Conservation (phyloP, 2,888 invertebrate genomes). For the Drosophila greeni region DNA sequence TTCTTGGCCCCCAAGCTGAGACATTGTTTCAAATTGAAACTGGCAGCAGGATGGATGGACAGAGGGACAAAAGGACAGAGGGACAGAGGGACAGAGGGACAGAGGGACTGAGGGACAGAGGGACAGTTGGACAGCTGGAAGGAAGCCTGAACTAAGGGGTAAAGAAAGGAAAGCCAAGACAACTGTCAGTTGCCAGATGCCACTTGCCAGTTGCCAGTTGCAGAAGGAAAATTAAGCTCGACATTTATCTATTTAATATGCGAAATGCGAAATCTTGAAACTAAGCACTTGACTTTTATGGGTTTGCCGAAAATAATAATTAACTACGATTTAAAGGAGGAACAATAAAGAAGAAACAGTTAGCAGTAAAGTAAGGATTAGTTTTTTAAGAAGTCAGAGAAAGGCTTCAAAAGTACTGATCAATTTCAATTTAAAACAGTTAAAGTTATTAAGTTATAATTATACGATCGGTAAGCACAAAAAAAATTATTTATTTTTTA, state of each 20-base stretch:
- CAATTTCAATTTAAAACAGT: no score
- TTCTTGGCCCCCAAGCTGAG: conserved; percentile 12
- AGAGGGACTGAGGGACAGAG: no score
- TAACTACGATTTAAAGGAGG: not conserved
- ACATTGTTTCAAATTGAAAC: conserved; percentile 37
- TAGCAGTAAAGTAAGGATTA: no score
- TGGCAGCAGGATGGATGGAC: conserved; percentile 40
- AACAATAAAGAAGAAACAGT: no score
- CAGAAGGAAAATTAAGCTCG: not conserved
- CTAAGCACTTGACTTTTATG: not conserved
- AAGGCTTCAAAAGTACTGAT: no score
- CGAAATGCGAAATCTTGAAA: not conserved
- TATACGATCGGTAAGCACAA: no score
- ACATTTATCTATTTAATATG: not conserved
- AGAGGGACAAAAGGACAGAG: no score
- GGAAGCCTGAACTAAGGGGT: not conserved
- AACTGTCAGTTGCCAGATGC: conserved; percentile 18
- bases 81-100: no score
- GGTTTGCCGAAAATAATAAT: not conserved
- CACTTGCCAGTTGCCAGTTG: not conserved
- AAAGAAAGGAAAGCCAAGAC: not conserved
- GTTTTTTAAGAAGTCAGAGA: no score
- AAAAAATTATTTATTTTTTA: no score
- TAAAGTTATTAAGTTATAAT: no score
- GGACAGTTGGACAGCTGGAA: not conserved